A percentile compares a stretch with the other conserved stretches of the same genome.
Conservation (phyloP, 1,140 invertebrate species). For the Zaprionus taronus region DNA sequence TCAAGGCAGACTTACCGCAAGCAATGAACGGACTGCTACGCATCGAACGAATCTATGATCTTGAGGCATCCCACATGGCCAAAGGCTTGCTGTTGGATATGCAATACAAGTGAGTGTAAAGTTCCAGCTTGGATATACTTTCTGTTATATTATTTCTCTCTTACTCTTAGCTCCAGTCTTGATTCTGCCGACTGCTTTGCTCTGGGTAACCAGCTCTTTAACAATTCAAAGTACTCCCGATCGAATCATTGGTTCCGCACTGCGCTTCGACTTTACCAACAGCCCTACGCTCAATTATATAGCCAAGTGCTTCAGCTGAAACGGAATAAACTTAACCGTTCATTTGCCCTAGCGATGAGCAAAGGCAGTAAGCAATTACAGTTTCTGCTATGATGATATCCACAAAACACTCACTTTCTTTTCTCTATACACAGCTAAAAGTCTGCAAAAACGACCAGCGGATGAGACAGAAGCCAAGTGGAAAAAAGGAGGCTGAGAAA, state of each 20-base stretch:
- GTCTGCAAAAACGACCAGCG: not conserved
- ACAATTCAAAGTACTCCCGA: slow-evolving; percentile 21
- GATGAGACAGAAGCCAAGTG: not conserved
- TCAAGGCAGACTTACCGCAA: slow-evolving; percentile 22
- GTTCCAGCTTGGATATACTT: not conserved
- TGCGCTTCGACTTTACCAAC: slow-evolving; percentile 36
- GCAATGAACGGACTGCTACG: slow-evolving; percentile 40
- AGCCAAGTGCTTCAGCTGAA: slow-evolving; percentile 38
- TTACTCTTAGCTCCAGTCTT: slow-evolving; percentile 24
- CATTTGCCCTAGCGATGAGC: slow-evolving; percentile 39
- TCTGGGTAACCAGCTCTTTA: slow-evolving; percentile 39
- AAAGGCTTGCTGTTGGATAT: slow-evolving; percentile 38
- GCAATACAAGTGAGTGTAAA: slow-evolving; percentile 36
- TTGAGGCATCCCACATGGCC: slow-evolving; percentile 52
- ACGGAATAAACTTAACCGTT: slow-evolving; percentile 33
- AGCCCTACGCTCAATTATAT: slow-evolving; percentile 26
- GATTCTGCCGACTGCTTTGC: slow-evolving; percentile 40
- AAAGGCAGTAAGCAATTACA: slow-evolving; percentile 41
- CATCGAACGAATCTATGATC: slow-evolving; percentile 50
- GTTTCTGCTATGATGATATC: not conserved
- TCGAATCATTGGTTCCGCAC: slow-evolving; percentile 54
- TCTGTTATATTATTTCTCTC: not conserved
- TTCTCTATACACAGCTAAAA: slow-evolving; percentile 1
- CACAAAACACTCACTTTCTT: not conserved
- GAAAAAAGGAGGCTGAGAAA: not conserved